Conservation (phyloP, 2,797 vertebrate genomes). For the Gila robusta region DNA sequence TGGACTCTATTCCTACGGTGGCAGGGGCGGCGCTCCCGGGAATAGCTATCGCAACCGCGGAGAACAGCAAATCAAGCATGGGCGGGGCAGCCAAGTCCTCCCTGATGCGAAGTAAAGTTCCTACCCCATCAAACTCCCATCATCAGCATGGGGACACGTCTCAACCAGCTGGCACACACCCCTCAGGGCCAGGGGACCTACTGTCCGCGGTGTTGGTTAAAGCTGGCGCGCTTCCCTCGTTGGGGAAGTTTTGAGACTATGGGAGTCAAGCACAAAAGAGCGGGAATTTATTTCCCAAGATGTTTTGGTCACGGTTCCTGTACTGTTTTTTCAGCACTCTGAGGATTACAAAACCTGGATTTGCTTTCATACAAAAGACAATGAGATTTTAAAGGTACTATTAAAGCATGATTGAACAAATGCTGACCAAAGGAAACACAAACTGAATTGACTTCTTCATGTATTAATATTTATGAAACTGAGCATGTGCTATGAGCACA, state of each 20-base stretch:
- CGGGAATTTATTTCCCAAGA: not conserved
- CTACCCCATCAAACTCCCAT: conserved; percentile 68
- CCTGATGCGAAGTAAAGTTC: conserved; percentile 65
- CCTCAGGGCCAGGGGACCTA: conserved; percentile 75
- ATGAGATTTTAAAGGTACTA: not conserved
- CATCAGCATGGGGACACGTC: conserved; percentile 69
- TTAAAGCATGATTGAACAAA: not conserved
- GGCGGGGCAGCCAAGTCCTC: conserved; percentile 65
- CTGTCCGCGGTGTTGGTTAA: conserved; percentile 82
- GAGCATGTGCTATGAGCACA: conserved; percentile 37
- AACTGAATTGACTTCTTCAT: conserved; percentile 22
- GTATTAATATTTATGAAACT: conserved; percentile 38
- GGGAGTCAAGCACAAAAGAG: not conserved
- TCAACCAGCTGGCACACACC: conserved; percentile 62
- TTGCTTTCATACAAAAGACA: conserved; percentile 24
- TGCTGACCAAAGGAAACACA: conserved; percentile 24
- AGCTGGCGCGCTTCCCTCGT: conserved; percentile 75
- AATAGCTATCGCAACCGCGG: conserved; percentile 74
- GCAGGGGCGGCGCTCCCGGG: conserved; percentile 68
- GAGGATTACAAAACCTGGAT: conserved; percentile 26
- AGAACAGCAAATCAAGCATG: conserved; percentile 80
- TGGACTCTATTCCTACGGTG: conserved; percentile 61
- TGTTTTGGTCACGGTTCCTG: not conserved
- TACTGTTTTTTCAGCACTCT: not conserved
- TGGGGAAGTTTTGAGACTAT: conserved; percentile 74